Base-by-base conservation (phyloP, 2,888 invertebrate species). In the Tiphia femorata region DNA sequence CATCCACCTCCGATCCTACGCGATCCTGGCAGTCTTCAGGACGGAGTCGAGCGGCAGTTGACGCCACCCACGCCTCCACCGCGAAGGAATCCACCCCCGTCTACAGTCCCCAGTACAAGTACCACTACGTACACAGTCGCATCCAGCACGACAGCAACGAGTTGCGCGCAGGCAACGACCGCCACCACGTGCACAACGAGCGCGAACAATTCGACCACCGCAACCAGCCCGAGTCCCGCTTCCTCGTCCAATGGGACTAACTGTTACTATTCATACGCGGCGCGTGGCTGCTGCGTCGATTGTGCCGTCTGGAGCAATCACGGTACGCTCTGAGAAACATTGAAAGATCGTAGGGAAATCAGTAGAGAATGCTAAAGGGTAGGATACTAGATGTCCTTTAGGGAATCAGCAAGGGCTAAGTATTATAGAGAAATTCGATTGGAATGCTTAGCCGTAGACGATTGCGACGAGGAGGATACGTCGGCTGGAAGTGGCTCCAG, bases 21-120 rank as follows among this genome's bases (percentile, higher is more conserved):
- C n/a, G n/a, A n/a, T n/a, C 33, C 25, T 71, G 61, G 81, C 84
- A 87, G 87, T 86, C 85, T 87, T 84, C 87, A 87, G 86, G 84
- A 84, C 78, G 86, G 87, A 77, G 85, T 87, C 86, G 85, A 85
- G 84, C 85, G 86, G 81, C 89, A 89, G 85, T 85, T 89, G 85
- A 88, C 88, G 82, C 87, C 88, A 73, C 87, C 87, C 65, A 87
- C 87, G 72, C 87, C 87, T 68, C 87, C 87, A 70, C 87, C 87
- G 73, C 85, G 87, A 75, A 85, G 86, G 75, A 81, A 81, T 64
- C 76, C 76, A 68, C 73, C 71, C 51, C 54, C 73, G 52, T 57
- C 73, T 62, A 60, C 76, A 30, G 74, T 75, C 16, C 64, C 75
- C 38, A 70, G 70, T 43, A 72, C 73, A 42, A 74, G 72, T 43